These are phyloP conservation scores for Grapholita molesta DNA, from an alignment of 1,140 invertebrate species.

Conservation along the genomic window DNA sequence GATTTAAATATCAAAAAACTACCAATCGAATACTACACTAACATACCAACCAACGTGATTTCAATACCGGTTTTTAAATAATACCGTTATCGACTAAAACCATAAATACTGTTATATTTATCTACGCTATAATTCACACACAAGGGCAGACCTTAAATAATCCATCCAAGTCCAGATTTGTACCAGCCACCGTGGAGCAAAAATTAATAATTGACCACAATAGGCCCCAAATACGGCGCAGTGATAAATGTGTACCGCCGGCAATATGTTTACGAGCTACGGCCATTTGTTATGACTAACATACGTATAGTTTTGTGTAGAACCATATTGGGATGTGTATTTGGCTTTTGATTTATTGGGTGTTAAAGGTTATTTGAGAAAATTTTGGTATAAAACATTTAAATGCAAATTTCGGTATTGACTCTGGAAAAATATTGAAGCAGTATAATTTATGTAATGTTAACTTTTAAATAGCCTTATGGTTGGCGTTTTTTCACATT, in stretches of 20 bases:
- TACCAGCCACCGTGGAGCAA: slow-evolving; percentile 14
- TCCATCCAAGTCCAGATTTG: not conserved
- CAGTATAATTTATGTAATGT: too few relatives aligned
- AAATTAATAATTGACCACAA: slow-evolving; percentile 22
- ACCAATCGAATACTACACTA: too few relatives aligned
- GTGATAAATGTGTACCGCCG: slow-evolving; percentile 8
- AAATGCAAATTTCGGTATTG: not conserved
- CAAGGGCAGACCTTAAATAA: not conserved
- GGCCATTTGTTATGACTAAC: not conserved
- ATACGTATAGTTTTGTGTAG: not conserved
- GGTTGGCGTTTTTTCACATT: too few relatives aligned
- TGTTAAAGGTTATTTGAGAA: not conserved
- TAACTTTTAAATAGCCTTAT: too few relatives aligned
- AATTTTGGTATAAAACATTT: not conserved
- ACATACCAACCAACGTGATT: too few relatives aligned
- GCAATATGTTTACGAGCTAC: not conserved
- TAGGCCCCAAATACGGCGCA: slow-evolving; percentile 1
- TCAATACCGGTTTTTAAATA: too few relatives aligned
- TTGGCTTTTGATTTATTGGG: not conserved
- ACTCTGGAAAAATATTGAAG: too few relatives aligned
- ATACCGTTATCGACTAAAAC: too few relatives aligned
- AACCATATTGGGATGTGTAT: not conserved
- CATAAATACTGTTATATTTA: too few relatives aligned
- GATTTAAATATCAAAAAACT: too few relatives aligned
- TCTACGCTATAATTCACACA: not conserved